Conservation (phyloP, 2,113 vertebrate genomes). For the Taxidea taxus region DNA sequence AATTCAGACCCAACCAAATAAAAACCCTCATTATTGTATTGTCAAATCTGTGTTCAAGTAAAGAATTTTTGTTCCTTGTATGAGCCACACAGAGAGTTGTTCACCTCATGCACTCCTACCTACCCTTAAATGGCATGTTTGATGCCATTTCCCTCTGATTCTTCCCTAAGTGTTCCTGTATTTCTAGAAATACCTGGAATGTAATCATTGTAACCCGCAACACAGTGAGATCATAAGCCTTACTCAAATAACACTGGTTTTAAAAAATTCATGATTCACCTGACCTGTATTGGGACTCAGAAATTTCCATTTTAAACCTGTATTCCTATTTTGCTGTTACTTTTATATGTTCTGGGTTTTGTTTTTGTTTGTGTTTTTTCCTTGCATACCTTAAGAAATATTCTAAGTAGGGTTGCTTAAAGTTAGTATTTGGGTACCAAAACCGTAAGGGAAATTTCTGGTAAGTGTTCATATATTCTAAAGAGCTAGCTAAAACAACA, state of each 20-base stretch:
- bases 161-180: background rate
- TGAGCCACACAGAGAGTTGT: background rate
- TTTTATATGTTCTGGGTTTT: background rate
- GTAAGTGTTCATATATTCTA: background rate
- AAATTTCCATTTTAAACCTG: background rate
- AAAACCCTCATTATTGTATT: background rate
- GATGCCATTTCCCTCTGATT: background rate
- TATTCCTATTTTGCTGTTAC: accelerated
- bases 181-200: background rate
- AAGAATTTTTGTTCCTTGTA: background rate
- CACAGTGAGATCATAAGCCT: background rate
- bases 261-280: background rate
- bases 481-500: background rate
- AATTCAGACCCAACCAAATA: background rate
- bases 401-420: background rate
- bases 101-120: background rate
- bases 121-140: background rate
- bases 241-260: background rate
- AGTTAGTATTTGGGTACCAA: background rate
- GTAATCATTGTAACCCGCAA: background rate
- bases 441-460: background rate
- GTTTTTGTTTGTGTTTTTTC: background rate
- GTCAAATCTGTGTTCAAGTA: background rate
- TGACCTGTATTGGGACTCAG: background rate
- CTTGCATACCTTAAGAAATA: background rate